Base-by-base conservation (phyloP, 2,113 vertebrate species). In the Hemichromis elongatus region DNA sequence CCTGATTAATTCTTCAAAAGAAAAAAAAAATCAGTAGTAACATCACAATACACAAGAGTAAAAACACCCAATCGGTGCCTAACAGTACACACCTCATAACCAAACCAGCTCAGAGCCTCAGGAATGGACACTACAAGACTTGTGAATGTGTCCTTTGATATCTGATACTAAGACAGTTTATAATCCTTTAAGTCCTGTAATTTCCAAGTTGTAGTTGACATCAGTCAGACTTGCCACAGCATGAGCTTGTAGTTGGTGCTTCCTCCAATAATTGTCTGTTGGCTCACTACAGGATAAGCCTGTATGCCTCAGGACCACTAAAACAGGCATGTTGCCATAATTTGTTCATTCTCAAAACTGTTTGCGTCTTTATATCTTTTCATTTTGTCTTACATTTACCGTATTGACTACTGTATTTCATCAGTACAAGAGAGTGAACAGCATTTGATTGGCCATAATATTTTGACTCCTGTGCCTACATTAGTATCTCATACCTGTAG, bases 401-500 rank as follows among this genome's bases (percentile, higher is more conserved):
- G 21, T 66, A 40, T 66, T 66, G 61, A 66, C 33, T 40, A 40
- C 40, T n/a, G 42, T 40, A 68, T 24, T 24, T 42, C 63, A 16
- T 45, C 21, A 70, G 7, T 24, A 68, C 5, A 45, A 26, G 24
- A 26, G n/a, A 26, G 21, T 24, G 37, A 42, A 42, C 12, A 45
- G 3, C 37, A 45, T 70, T 45, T 45, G 40, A 45, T 16, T 70
- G 21, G 5, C 28, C 11, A 9, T n/a, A 47, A 26, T 30, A 19
- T n/a, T 70, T 57, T 55, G 61, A 3, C 47, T 28, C 5, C 11
- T 54, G 3, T 35, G 5, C 52, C 9, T 9, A n/a, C 28, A 35
- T 59, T 30, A 35, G 18, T 18, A 19, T 77, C 14, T 75, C 93
- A 86, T 95, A 99, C 98, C 99, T 57, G 98, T 94, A 33, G 98